A percentile compares a stretch with the other conserved stretches of the same genome.
Evolutionary conservation across 2,113 vertebrate species (phyloP).

Genomic region (Ia io): DNA sequence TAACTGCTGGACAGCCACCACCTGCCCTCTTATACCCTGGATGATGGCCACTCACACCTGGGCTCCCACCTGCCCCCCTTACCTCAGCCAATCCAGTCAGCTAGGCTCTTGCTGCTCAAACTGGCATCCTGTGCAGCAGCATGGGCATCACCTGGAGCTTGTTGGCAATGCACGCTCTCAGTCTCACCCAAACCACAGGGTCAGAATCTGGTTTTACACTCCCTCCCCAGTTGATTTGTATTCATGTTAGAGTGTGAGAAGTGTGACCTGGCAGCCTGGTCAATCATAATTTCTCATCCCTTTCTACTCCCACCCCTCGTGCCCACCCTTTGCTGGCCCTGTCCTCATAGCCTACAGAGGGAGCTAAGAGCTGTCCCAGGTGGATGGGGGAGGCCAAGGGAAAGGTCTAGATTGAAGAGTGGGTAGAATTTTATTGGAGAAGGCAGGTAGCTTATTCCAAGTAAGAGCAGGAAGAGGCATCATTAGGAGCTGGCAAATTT

Average conservation of each 20-base stretch:
- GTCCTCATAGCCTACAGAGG: background rate
- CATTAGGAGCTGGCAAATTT: background rate
- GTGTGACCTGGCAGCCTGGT: background rate
- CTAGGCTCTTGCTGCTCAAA: background rate
- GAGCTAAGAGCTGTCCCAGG: background rate
- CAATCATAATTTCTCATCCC: background rate
- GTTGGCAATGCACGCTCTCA: background rate
- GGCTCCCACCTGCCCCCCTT: background rate
- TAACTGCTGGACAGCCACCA: rapidly evolving
- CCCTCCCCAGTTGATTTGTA: background rate
- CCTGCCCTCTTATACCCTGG: slow-evolving; percentile 27
- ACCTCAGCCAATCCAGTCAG: background rate
- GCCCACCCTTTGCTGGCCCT: background rate
- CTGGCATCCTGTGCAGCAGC: background rate
- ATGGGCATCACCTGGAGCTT: background rate
- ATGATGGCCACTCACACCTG: slow-evolving; percentile 27
- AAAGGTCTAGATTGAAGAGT: background rate
- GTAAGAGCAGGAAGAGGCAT: background rate
- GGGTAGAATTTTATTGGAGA: background rate
- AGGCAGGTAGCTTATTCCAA: background rate
- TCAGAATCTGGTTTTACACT: background rate
- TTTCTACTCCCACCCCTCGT: rapidly evolving
- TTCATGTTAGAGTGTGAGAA: background rate
- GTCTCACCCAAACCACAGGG: background rate
- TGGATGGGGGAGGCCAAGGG: background rate